Evolutionary conservation across 1,140 invertebrate species (phyloP).

Genomic region (Coelopa frigida): DNA sequence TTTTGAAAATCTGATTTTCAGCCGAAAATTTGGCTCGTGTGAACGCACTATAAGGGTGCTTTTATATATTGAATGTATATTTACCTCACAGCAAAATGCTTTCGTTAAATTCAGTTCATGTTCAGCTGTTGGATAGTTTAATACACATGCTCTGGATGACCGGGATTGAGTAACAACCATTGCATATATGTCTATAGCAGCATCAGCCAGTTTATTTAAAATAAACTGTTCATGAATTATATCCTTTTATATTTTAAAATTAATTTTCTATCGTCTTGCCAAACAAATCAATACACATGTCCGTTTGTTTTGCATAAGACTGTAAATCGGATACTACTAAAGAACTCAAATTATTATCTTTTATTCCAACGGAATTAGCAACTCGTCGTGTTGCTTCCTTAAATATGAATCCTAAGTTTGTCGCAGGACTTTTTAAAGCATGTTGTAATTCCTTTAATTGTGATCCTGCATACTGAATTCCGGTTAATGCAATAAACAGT

Average conservation of each 20-base stretch:
- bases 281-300: slow-evolving; percentile 69
- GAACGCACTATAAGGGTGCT: too few relatives aligned
- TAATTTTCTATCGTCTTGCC: slow-evolving; percentile 74
- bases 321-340: slow-evolving; percentile 61
- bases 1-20: too few relatives aligned
- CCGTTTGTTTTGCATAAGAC: slow-evolving; percentile 56
- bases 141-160: slow-evolving; percentile 63
- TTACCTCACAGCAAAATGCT: slow-evolving; percentile 76
- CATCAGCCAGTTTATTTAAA: slow-evolving; percentile 80
- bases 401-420: slow-evolving; percentile 78
- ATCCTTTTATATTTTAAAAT: slow-evolving; percentile 84
- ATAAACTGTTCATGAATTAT: slow-evolving; percentile 90
- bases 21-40: too few relatives aligned
- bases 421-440: slow-evolving; percentile 80
- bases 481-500: slow-evolving; percentile 93
- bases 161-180: slow-evolving; percentile 81
- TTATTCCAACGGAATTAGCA: slow-evolving; percentile 68
- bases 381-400: slow-evolving; percentile 79
- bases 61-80: too few relatives aligned
- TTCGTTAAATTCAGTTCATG: slow-evolving; percentile 72
- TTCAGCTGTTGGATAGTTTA: slow-evolving; percentile 60
- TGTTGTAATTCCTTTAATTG: slow-evolving; percentile 80
- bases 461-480: slow-evolving; percentile 79
- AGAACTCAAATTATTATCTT: slow-evolving; percentile 50
- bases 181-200: slow-evolving; percentile 88